Conservation (phyloP, 2,888 invertebrate genomes). For the Idaea biselata region DNA sequence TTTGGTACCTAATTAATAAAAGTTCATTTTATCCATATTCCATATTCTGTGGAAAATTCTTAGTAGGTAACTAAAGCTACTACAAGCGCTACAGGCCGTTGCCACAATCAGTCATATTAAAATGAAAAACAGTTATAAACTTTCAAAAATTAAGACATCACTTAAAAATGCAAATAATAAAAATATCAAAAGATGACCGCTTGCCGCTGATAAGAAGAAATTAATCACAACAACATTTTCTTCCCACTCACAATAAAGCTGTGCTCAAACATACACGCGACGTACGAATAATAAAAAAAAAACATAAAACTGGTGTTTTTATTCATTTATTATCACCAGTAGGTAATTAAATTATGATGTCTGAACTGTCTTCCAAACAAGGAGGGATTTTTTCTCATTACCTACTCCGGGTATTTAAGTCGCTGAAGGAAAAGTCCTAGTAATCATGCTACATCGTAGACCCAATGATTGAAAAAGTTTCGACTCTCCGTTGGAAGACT, state of each 20-base stretch:
- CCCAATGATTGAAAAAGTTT: too few relatives aligned
- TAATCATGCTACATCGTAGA: too few relatives aligned
- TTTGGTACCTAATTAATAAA: too few relatives aligned
- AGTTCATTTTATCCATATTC: too few relatives aligned
- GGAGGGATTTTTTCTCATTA: too few relatives aligned
- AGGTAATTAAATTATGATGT: too few relatives aligned
- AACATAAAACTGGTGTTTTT: not conserved
- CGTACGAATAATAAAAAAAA: not conserved
- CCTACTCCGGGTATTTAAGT: too few relatives aligned
- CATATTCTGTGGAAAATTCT: too few relatives aligned
- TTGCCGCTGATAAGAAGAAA: not conserved
- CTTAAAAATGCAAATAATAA: not conserved
- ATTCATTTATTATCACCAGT: too few relatives aligned
- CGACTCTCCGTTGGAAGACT: too few relatives aligned
- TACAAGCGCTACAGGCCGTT: not conserved
- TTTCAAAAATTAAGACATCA: not conserved
- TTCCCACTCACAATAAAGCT: not conserved
- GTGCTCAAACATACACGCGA: not conserved
- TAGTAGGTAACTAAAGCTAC: not conserved
- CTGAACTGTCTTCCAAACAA: too few relatives aligned
- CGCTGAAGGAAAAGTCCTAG: too few relatives aligned
- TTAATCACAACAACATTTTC: not conserved
- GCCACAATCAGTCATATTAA: not conserved
- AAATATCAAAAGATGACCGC: not conserved
- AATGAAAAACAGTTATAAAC: not conserved